Evolutionary conservation across 1,140 invertebrate species (phyloP), one percentile per base, ranked within the genome.

Genomic region (Campodea augens): DNA sequence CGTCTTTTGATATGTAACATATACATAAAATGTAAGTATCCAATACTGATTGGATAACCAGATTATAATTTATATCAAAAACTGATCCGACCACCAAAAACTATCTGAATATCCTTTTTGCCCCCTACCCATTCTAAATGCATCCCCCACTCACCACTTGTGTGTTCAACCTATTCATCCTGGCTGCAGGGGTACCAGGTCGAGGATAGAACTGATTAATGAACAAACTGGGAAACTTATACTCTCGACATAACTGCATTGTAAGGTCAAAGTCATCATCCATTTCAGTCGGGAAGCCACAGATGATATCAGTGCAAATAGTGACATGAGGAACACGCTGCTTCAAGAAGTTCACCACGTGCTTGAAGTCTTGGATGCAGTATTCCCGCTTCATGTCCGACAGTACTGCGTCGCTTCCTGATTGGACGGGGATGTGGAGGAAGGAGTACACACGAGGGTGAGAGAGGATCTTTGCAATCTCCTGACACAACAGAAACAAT

Each of bases 131-230:
- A n/a, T n/a, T n/a, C n/a, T n/a, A n/a, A n/a, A n/a, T n/a, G n/a
- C n/a, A n/a, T n/a, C n/a, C n/a, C n/a, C n/a, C n/a, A n/a, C n/a
- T n/a, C n/a, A n/a, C n/a, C n/a, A n/a, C n/a, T n/a, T n/a, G n/a
- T n/a, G n/a, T n/a, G n/a, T n/a, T n/a, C n/a, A n/a, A n/a, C n/a
- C n/a, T n/a, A n/a, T 69, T 63, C 78, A 98, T 83, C 55, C 77
- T 77, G 5, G 90, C 90, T 4, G 93, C 93, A 0, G 89, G 89
- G 0, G 93, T 98, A 0, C 91, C 91, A 0, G 91, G 89, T 39
- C 95, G 63, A 0, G 93, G 86, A 55, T 86, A 98, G 63, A 93
- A 98, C 63, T 98, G 92, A 65, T 98, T 98, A 47, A 98, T 98
- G 60, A 95, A 98, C 3, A 98, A 67, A 54, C 80, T 85, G 0